phyloP scores from a whole-genome alignment of 2,888 invertebrate genomes.

The Sericinus montela region DNA sequence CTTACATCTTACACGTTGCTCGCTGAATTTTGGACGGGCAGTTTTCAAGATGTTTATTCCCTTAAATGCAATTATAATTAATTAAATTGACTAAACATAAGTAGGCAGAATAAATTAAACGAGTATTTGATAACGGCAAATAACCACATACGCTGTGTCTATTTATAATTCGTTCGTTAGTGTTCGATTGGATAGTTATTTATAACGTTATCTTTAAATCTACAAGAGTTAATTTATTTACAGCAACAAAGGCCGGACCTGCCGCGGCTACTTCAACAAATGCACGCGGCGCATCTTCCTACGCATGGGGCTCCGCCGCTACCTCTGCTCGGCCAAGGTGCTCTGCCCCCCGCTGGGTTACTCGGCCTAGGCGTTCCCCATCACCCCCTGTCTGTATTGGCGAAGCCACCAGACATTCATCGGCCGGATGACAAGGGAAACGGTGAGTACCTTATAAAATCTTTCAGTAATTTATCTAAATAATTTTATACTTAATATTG shows the following conservation, averaged over 20 bases:
- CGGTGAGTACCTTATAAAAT: slow-evolving; percentile 78
- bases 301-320: slow-evolving; percentile 87
- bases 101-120: too few relatives aligned
- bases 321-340: slow-evolving; percentile 71
- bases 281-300: slow-evolving; percentile 93
- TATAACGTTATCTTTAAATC: not conserved
- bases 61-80: too few relatives aligned
- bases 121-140: too few relatives aligned
- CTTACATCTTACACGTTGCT: too few relatives aligned
- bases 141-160: not conserved
- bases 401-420: slow-evolving; percentile 88
- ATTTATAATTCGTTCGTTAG: too few relatives aligned
- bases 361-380: slow-evolving; percentile 85
- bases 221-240: not conserved
- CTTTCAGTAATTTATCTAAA: too few relatives aligned
- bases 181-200: too few relatives aligned
- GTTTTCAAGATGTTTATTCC: too few relatives aligned
- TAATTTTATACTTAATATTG: too few relatives aligned
- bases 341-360: slow-evolving; percentile 78
- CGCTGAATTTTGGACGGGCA: too few relatives aligned
- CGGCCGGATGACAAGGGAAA: slow-evolving; percentile 87
- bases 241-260: slow-evolving; percentile 90
- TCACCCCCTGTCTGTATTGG: slow-evolving; percentile 87
- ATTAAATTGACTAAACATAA: too few relatives aligned
- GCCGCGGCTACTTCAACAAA: slow-evolving; percentile 91